Evolutionary conservation across 2,797 vertebrate species (phyloP).

Genomic region (Hoplostethus atlanticus): DNA sequence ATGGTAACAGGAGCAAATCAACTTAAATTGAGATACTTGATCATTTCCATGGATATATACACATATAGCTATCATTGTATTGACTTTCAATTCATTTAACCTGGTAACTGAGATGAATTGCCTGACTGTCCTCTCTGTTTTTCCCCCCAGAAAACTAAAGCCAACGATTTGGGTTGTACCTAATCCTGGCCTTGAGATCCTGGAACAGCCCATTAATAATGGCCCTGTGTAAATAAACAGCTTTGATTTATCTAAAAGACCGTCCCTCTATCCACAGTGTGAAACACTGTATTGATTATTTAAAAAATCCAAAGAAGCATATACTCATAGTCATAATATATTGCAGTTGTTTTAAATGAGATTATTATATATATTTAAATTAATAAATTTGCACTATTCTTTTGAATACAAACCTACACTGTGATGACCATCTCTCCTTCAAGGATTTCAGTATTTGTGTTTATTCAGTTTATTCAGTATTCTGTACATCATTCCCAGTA

Average conservation of each 20-base stretch:
- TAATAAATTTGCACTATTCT: not conserved
- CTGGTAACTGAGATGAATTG: not conserved
- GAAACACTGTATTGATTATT: not conserved
- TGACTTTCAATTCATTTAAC: too few relatives aligned
- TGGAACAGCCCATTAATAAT: not conserved
- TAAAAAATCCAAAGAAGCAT: not conserved
- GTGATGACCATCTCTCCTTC: too few relatives aligned
- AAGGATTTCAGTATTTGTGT: not conserved
- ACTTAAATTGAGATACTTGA: constrained; percentile 5
- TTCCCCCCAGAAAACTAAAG: constrained; percentile 54
- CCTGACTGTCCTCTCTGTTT: constrained; percentile 16
- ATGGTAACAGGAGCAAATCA: constrained; percentile 48
- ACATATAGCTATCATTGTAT: not conserved
- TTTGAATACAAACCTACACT: not conserved
- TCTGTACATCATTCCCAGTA: not conserved
- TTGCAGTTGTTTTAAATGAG: not conserved
- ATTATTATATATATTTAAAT: too few relatives aligned
- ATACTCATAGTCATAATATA: not conserved
- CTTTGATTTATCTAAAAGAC: constrained; percentile 3
- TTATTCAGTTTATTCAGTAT: not conserved
- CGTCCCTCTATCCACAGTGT: constrained; percentile 13
- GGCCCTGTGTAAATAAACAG: constrained; percentile 7
- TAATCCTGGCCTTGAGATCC: constrained; percentile 19
- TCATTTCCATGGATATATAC: not conserved
- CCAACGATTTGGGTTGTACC: not conserved